These are phyloP conservation scores for Novumbra hubbsi DNA, from an alignment of 2,797 vertebrate species.

Conservation along the genomic window DNA sequence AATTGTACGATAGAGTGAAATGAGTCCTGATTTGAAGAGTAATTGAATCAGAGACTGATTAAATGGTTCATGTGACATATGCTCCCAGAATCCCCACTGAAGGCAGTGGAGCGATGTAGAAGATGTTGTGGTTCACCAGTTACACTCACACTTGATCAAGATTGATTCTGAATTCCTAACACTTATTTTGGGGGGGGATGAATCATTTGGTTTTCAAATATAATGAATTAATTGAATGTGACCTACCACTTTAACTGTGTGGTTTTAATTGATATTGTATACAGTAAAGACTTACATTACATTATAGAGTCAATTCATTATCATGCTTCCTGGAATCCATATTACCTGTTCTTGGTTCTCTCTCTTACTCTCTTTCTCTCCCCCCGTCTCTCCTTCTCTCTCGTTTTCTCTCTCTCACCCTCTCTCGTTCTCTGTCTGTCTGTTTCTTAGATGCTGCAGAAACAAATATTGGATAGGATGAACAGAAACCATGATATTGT, in stretches of 20 bases:
- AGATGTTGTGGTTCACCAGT: constrained; percentile 38
- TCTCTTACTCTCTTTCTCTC: neutral
- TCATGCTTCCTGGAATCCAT: neutral
- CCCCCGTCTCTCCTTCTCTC: neutral
- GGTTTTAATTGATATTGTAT: neutral
- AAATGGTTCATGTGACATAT: constrained; percentile 44
- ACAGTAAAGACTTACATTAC: neutral
- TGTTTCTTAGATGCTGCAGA: neutral
- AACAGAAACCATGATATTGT: neutral
- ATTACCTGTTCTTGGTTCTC: neutral
- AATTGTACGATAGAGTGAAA: constrained; percentile 67
- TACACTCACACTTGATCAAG: constrained; percentile 16
- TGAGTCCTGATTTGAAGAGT: constrained; percentile 61
- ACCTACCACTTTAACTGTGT: neutral
- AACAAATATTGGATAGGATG: neutral
- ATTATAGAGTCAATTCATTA: neutral
- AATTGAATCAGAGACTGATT: constrained; percentile 66
- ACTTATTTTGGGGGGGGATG: neutral
- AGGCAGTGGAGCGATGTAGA: constrained; percentile 15
- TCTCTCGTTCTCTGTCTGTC: neutral
- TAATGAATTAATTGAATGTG: neutral
- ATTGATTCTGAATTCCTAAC: constrained; percentile 18
- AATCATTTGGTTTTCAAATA: neutral
- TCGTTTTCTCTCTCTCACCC: neutral
- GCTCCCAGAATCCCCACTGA: constrained; percentile 27